Evolutionary conservation across 2,113 vertebrate genomes (phyloP), one percentile per base, ranked within the genome.

Genomic region (Emydura subglobosa): DNA sequence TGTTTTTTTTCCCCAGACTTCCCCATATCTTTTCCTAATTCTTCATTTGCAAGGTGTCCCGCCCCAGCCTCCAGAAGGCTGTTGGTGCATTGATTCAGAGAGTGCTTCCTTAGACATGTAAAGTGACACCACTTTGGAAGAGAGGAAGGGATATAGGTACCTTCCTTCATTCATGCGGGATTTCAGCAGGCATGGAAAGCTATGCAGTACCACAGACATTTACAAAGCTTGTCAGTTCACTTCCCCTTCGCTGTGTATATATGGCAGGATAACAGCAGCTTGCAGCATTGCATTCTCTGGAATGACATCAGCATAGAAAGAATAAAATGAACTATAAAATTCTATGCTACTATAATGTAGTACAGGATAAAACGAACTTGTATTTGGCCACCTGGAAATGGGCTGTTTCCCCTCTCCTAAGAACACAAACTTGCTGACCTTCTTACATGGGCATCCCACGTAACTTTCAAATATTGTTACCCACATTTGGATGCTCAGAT

Each of bases 401-500:
- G 17, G 1, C 42, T 7, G 8, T 6, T 6, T 22, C 10, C 2
- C 5, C 10, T 9, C 53, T 44, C 47, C 94, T 12, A 27, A 54
- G 78, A 81, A 72, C 39, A 44, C 21, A 14, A 12, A 6, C 55
- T 29, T 31, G 8, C 9, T 89, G 0, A 0, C 72, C 61, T 87
- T 53, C n/a, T 72, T 34, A 80, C 81, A 74, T 74, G 79, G 44
- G 53, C 51, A 87, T 22, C 47, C 12, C 86, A 86, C 87, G 42
- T 42, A 24, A 3, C 79, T 54, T 86, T 82, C 24, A 82, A 13
- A 80, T 42, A 12, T 10, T 29, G 10, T 78, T 80, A 59, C 78
- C 65, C 24, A 11, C 0, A 0, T 0, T 9, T 24, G 0, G 14
- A 22, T 87, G 50, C 49, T 89, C 29, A 17, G 79, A 81, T 91